Evolutionary conservation across 2,888 invertebrate genomes (phyloP).

Genomic region (Rhagonycha lutea): DNA sequence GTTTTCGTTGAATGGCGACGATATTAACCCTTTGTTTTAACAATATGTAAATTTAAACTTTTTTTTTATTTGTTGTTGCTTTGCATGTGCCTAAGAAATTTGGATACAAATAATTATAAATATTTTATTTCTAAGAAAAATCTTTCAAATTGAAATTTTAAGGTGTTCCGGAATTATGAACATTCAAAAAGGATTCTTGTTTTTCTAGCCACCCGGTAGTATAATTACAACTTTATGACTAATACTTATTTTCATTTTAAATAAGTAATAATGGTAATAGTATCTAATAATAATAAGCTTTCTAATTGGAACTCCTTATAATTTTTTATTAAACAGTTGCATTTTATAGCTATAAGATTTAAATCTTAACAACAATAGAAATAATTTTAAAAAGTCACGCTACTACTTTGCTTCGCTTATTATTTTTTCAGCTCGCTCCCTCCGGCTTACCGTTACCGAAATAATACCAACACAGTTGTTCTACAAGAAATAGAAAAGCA

Average conservation of each 20-base stretch:
- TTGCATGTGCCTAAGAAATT: no score
- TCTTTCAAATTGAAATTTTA: no score
- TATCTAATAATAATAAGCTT: not conserved
- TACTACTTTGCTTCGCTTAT: constrained; percentile 13
- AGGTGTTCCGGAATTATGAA: no score
- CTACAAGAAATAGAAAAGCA: constrained; percentile 7
- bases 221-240: not conserved
- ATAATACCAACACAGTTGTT: constrained; percentile 18
- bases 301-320: constrained; percentile 2
- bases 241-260: not conserved
- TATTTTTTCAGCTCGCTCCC: constrained; percentile 13
- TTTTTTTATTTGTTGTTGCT: no score
- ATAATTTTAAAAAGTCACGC: constrained; percentile 13
- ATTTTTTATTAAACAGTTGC: not conserved
- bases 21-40: no score
- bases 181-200: no score
- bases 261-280: not conserved
- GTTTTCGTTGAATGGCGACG: no score
- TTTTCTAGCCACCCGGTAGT: no score
- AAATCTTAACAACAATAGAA: constrained; percentile 13
- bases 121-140: no score
- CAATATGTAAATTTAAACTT: no score
- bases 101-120: no score
- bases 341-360: constrained; percentile 8
- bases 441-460: constrained; percentile 21